Conservation (phyloP, 2,113 vertebrate genomes). For the Perccottus glenii region DNA sequence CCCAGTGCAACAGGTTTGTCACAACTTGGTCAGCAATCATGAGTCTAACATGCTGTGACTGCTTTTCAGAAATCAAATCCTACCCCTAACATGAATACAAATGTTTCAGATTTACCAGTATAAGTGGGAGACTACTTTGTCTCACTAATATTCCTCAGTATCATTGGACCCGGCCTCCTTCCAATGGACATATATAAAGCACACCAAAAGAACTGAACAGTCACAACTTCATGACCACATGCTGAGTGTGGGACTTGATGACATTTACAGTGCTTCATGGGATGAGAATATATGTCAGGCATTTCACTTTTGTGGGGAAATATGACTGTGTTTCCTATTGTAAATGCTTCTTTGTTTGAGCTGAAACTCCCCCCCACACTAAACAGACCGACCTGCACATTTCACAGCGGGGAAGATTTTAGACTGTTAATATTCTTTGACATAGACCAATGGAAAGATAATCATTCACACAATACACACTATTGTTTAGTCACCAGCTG, state of each 20-base stretch:
- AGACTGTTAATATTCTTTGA: constrained; percentile 14
- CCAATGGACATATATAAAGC: not conserved
- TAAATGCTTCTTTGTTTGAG: constrained; percentile 18
- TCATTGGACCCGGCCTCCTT: not conserved
- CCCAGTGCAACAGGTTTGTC: no score
- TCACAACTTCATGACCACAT: not conserved
- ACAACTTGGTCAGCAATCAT: no score
- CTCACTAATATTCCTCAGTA: not conserved
- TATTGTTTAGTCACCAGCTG: constrained; percentile 8
- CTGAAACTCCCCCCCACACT: constrained; percentile 18
- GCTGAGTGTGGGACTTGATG: constrained; percentile 26
- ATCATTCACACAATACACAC: not conserved
- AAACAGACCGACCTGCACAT: constrained; percentile 36
- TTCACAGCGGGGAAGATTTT: constrained; percentile 44
- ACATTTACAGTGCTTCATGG: constrained; percentile 44
- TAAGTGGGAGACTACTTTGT: no score
- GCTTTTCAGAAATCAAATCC: no score
- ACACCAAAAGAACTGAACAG: no score
- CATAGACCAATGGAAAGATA: not conserved
- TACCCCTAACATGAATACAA: no score
- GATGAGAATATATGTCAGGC: constrained; percentile 37
- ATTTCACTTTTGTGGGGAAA: constrained; percentile 7
- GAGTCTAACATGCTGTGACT: no score
- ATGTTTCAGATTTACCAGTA: no score
- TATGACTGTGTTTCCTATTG: constrained; percentile 23